Conservation (phyloP, 2,797 vertebrate genomes). For the Syngnathus rostellatus region DNA sequence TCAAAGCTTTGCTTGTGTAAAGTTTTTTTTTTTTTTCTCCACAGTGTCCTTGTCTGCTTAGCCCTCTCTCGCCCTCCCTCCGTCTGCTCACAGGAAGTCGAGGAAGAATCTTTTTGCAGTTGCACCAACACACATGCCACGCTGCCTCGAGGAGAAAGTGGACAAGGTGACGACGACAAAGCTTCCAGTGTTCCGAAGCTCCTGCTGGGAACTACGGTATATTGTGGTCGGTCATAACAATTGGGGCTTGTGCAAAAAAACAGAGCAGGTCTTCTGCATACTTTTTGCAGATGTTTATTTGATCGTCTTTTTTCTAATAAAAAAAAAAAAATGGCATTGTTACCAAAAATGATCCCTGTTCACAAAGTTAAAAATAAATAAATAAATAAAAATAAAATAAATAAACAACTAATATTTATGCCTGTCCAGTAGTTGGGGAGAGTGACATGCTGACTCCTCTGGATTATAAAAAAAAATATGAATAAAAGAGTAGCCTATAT, state of each 20-base stretch:
- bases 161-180: not conserved
- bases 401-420: not conserved
- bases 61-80: not conserved
- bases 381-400: not conserved
- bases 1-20: slow-evolving; percentile 29
- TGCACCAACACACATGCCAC: not conserved
- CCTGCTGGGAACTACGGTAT: not conserved
- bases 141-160: slow-evolving; percentile 1
- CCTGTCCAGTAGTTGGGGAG: not conserved
- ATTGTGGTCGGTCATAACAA: not conserved
- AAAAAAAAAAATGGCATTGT: not conserved
- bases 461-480: no score
- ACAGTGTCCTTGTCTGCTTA: not conserved
- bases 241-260: not conserved
- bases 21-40: not conserved
- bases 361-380: no score
- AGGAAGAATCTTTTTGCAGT: not conserved
- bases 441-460: not conserved
- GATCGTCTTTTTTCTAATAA: no score
- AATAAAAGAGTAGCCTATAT: no score
- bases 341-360: not conserved
- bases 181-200: not conserved
- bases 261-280: not conserved
- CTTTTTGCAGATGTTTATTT: not conserved
- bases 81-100: not conserved